These are phyloP conservation scores for Hozukius guyotensis DNA, from an alignment of 2,797 vertebrate genomes.

Conservation along the genomic window DNA sequence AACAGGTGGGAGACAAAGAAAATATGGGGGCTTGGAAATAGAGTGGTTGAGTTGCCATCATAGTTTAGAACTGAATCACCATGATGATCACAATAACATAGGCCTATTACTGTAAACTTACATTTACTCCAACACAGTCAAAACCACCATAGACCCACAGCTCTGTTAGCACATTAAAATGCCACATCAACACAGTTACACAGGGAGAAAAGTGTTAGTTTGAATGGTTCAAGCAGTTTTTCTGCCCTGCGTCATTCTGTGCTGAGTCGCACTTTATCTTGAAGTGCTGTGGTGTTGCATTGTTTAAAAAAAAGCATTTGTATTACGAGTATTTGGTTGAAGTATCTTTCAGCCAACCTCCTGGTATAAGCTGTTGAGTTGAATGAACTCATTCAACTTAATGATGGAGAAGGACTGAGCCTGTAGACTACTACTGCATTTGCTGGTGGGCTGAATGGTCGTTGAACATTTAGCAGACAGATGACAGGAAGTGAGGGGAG, in stretches of 20 bases:
- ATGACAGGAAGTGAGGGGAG: not conserved
- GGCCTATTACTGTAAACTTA: not conserved
- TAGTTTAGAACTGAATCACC: conserved; percentile 3
- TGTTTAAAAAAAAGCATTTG: too few relatives aligned
- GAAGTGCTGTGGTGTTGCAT: not conserved
- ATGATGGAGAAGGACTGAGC: not conserved
- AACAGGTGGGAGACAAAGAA: conserved; percentile 31
- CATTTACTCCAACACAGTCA: not conserved
- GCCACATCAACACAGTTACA: not conserved
- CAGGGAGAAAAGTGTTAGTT: not conserved
- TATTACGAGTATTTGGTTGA: not conserved
- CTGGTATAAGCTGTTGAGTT: not conserved
- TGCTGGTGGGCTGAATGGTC: not conserved
- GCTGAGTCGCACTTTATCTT: conserved; percentile 6
- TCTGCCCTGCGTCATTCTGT: not conserved
- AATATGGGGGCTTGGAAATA: not conserved
- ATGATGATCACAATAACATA: not conserved
- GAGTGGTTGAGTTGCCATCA: not conserved
- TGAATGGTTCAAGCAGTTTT: not conserved
- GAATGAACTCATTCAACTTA: not conserved
- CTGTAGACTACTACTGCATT: not conserved
- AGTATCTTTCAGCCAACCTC: not conserved
- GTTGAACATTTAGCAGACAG: not conserved
- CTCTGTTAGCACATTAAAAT: not conserved
- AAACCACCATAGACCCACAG: not conserved